A percentile compares a stretch with the other conserved stretches of the same genome.
These are phyloP conservation scores for Poeciliopsis gracilis DNA, from an alignment of 2,797 vertebrate species.

Conservation along the genomic window DNA sequence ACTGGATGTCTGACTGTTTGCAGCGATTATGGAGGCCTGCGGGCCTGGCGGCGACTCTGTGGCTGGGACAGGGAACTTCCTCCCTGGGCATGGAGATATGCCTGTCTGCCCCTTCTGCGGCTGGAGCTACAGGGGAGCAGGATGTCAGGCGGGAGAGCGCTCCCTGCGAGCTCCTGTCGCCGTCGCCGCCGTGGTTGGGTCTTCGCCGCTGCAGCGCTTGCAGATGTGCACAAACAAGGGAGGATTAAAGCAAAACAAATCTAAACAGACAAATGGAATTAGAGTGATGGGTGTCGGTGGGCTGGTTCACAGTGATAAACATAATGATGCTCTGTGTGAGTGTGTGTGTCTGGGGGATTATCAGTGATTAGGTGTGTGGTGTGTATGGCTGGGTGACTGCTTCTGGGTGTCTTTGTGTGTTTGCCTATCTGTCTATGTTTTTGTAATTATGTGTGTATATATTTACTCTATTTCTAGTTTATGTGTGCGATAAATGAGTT, in stretches of 20 bases:
- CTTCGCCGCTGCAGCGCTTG: conserved; percentile 74
- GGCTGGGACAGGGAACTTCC: conserved; percentile 72
- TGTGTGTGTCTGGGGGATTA: conserved; percentile 81
- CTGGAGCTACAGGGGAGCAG: conserved; percentile 65
- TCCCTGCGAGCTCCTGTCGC: conserved; percentile 52
- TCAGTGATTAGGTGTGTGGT: conserved; percentile 81
- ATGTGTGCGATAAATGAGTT: conserved; percentile 73
- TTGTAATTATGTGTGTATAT: conserved; percentile 84
- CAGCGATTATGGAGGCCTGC: conserved; percentile 79
- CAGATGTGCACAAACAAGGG: conserved; percentile 85
- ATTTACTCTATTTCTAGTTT: conserved; percentile 73
- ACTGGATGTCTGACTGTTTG: conserved; percentile 81
- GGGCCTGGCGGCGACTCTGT: conserved; percentile 70
- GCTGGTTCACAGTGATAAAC: conserved; percentile 86
- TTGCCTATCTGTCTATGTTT: conserved; percentile 82
- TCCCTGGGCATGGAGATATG: conserved; percentile 75
- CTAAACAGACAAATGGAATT: conserved; percentile 88
- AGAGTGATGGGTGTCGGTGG: conserved; percentile 85
- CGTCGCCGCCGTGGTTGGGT: conserved; percentile 47
- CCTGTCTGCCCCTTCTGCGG: conserved; percentile 61
- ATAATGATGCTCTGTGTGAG: conserved; percentile 79
- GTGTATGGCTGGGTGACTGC: conserved; percentile 82
- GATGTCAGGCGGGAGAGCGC: conserved; percentile 62
- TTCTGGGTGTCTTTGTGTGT: conserved; percentile 83
- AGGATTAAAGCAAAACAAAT: conserved; percentile 86